Evolutionary conservation across 2,888 invertebrate species (phyloP), one percentile per base, ranked within the genome.

Genomic region (Yponomeuta sedellus): DNA sequence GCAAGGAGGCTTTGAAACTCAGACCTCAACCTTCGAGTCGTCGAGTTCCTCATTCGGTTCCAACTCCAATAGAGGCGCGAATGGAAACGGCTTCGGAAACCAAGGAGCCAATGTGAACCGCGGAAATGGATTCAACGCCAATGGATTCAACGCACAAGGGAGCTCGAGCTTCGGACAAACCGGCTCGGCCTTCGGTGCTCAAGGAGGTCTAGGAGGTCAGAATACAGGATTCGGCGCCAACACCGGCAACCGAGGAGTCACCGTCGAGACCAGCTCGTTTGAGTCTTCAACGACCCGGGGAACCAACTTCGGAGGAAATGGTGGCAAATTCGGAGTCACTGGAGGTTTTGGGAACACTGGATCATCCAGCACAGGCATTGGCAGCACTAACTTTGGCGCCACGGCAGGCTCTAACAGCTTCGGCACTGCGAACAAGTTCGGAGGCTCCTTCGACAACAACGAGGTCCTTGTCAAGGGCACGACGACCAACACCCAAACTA

Each of bases 401-500:
- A 40, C 68, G 22, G 40, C 68, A 1, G 69, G 71, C 59, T 66
- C 70, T 12, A 70, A 56, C 66, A 70, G 12, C 68, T 71, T 39
- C 69, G 72, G 62, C 58, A 6, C 12, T 20, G 74, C 74, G 0
- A 73, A 70, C 69, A 71, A 77, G 2, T 82, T 80, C 52, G 77
- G 64, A 20, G n/a, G 56, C 19, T 65, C 56, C 52, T 65, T 59
- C 68, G 67, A 40, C 1, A 74, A 76, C 67, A 78, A 77, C 68
- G 82, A 83, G 44, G 80, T 81, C 2, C 67, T 52, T 3, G 44
- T 70, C 1, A 82, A 74, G 71, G 44, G 44, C 44, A 52, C 67
- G 64, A 64, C 28, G 63, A 73, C 80, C 0, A 82, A 83, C 3
- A 79, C 82, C 67, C 85, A 87, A 69, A 80, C 86, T 0, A 88